Evolutionary conservation across 2,797 vertebrate genomes (phyloP), one percentile per base, ranked within the genome.

Genomic region (Bufotes viridis): DNA sequence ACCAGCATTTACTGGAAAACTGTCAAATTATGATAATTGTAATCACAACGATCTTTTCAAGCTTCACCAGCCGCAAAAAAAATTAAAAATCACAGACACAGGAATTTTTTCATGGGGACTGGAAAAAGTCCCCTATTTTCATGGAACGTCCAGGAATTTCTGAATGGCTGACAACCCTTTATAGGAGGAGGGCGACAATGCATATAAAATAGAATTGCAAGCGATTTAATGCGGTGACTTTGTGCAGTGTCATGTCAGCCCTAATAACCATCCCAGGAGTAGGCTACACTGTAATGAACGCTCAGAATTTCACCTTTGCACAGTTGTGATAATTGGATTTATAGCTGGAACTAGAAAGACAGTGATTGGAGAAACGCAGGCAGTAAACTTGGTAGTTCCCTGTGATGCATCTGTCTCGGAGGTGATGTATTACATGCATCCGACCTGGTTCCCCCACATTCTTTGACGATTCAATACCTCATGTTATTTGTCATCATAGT

Each of bases 401-500:
- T n/a, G 79, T 65, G 22, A 81, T 81, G 75, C 9, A 4, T 69
- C 24, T 55, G 75, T 78, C 51, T 24, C 75, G 55, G 49, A 76
- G 74, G 20, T 65, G 34, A 81, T 81, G 79, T n/a, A 65, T 26
- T 49, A 49, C 60, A 29, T n/a, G 42, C 57, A 29, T 84, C 53
- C 34, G 81, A 87, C 85, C 78, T 80, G 78, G 53, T 87, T 69
- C 26, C 79, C 53, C 67, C 65, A 81, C 85, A 87, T 87, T 87
- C 78, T 81, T 81, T 18, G 17, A 34, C 34, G 34, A 60, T 76
- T 76, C 29, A 61, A 74, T 74, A 63, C 57, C 55, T 83, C 24
- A 29, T 55, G 78, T 74, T 82, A 87, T 82, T 67, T 84, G 74
- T 65, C 81, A 84, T 83, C 53, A 83, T 78, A 76, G 61, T 15